Evolutionary conservation across 1,140 invertebrate genomes (phyloP).

Genomic region (Drosophila nikananu): DNA sequence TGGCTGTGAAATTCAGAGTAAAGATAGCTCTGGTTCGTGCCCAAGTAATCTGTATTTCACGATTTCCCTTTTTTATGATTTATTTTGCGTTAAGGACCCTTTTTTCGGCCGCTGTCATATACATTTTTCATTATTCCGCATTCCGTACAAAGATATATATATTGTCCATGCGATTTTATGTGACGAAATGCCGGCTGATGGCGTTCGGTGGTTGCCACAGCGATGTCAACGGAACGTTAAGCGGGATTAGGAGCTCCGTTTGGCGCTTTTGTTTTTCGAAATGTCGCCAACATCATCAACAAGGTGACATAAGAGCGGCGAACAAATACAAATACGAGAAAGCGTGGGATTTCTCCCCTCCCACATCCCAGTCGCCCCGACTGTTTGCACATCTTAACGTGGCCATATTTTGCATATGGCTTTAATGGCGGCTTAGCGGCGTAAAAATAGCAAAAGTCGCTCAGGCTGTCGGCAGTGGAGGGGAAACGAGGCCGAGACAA

Average conservation of each 20-base stretch:
- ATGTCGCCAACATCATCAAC: conserved; percentile 60
- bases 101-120: conserved; percentile 19
- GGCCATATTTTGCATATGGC: conserved; percentile 75
- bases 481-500: conserved; percentile 47
- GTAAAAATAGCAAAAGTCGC: conserved; percentile 79
- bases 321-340: conserved; percentile 36
- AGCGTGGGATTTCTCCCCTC: conserved; percentile 16
- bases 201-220: conserved; percentile 48
- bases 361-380: not conserved
- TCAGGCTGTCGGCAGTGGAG: not conserved
- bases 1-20: conserved; percentile 22
- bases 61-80: conserved; percentile 30
- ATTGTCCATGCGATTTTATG: conserved; percentile 42
- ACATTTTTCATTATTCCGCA: conserved; percentile 39
- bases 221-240: conserved; percentile 76
- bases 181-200: conserved; percentile 44
- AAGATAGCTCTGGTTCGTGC: conserved; percentile 9
- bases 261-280: conserved; percentile 64
- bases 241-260: conserved; percentile 63
- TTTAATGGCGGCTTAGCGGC: conserved; percentile 76
- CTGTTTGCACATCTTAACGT: conserved; percentile 37
- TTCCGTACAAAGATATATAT: conserved; percentile 21
- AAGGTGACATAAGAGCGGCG: conserved; percentile 65
- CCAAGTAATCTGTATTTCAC: conserved; percentile 33
- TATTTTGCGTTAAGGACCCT: conserved; percentile 33